Base-by-base conservation (phyloP, 2,113 vertebrate genomes). In the Kryptolebias marmoratus region DNA sequence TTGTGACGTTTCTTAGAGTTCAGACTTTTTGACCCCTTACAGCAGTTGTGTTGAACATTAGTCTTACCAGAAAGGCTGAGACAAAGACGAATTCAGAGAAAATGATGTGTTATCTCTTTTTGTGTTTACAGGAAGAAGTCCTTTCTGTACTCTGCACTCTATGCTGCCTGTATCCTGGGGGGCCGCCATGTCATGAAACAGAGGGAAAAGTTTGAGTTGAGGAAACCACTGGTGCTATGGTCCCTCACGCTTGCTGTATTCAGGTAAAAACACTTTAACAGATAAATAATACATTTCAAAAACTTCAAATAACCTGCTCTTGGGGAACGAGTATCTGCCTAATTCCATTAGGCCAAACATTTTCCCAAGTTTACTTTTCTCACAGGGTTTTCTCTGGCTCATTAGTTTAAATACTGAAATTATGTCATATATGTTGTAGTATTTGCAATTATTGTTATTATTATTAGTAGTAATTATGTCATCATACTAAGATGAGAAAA, bases 131-230 rank as follows among this genome's bases (percentile, higher is more conserved):
- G 98, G 98, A 99, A 98, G 94, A 99, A 99, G 73, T 99, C 98
- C 1, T 99, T 99, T 91, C 95, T 99, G 36, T 98, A 96, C 92
- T 95, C 97, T 4, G 97, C 97, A 7, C 94, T 99, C 68, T 99
- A 99, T 0, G 98, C 95, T 82, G 98, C 98, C 90, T 97, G 95
- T 77, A 98, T 99, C 92, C 96, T 99, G 53, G 97, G 98, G 3
- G 98, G 98, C 15, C 95, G 97, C 70, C 97, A 96, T 93, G 90
- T 99, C 75, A 99, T 99, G 98, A 99, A 98, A 88, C 98, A 97
- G 80, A 94, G 98, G 86, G 97, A 97, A 53, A 99, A 99, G 92
- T 99, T 99, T 94, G 98, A 99, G 67, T 83, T 99, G 94, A 94
- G 98, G 90, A 99, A 98, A 88, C 98, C 98, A 0, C 88, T 99